Evolutionary conservation across 2,113 vertebrate genomes (phyloP), one percentile per base, ranked within the genome.

Genomic region (Leptocoma aspasia): DNA sequence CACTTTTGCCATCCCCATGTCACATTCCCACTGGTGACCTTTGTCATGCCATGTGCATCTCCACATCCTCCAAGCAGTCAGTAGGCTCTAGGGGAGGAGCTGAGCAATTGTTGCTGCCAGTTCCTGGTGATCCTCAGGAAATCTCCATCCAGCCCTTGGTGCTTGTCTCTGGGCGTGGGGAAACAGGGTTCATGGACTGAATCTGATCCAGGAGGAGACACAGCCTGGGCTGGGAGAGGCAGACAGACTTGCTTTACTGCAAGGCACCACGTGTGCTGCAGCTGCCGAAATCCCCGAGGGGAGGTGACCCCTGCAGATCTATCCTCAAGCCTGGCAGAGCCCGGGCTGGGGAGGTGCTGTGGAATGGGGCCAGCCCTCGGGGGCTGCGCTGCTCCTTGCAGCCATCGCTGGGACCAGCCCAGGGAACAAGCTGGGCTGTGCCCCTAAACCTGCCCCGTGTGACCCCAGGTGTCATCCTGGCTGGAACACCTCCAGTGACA

Each of bases 381-480:
- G 30, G 12, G 3, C 21, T 57, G 3, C 0, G 15, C 59, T 56
- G 20, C 2, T 77, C 54, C 69, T 22, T 21, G 44, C 60, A 49
- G 60, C 24, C 56, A 3, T 3, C 5, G 10, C 47, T 15, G 47
- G 33, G 53, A 47, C 5, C 18, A 59, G 24, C 21, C 35, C 44
- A 41, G 41, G 26, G 22, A 70, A 78, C 0, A 0, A 52, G 76
- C 22, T 1, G 2, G 24, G n/a, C 1, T 27, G 22, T 4, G 2
- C 59, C 7, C 1, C 42, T 23, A 13, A 63, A 20, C 30, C 57
- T 49, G 49, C 41, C 12, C 33, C 1, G 1, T 3, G 3, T 24
- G 28, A 8, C 35, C 54, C 37, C 4, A 0, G 57, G 54, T 6
- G 37, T 17, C 69, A 28, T 8, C 69, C 81, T 21, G 73, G 45